Evolutionary conservation across 2,888 invertebrate species (phyloP), one percentile per base, ranked within the genome.

Genomic region (Mechanitis messenoides): DNA sequence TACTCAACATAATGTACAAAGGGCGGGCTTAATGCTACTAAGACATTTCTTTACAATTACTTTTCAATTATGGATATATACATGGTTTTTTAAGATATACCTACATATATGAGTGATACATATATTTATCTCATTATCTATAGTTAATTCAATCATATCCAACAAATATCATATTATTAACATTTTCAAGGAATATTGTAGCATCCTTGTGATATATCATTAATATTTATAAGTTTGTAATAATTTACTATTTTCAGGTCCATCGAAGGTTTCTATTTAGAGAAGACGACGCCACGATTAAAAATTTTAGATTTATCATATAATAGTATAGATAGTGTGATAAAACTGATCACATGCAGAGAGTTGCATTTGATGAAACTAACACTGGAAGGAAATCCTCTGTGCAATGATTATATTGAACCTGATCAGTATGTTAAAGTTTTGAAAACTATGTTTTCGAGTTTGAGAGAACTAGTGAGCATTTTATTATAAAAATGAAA

Each of bases 321-420:
- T 73, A 90, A 90, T 66, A 59, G 45, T 2, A 45, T 90, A 2
- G 79, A 80, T 0, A 74, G 68, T 6, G 62, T 77, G 0, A 72
- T 75, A 0, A 3, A 54, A 0, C 56, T 88, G 9, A 64, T 92
- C 0, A 59, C 68, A 0, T 78, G 81, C 7, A 71, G 89, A 1
- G 70, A 78, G 0, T 65, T 93, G 56, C 74, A 82, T 0, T 74
- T 94, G 1, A 76, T 75, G 3, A 87, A 91, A 53, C 72, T 95
- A 7, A 83, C 79, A 66, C 76, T 96, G 42, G 94, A 94, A 71
- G 93, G 93, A 0, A 96, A 95, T 83, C 94, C 94, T 0, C 70
- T 95, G 0, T 94, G 95, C 74, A 90, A 91, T 58, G 92, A 92
- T 70, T 93, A 92, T 72, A 90, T 81, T 0, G 92, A 92, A 59